Conservation (phyloP, 2,888 invertebrate species). For the Sycophila texana region DNA sequence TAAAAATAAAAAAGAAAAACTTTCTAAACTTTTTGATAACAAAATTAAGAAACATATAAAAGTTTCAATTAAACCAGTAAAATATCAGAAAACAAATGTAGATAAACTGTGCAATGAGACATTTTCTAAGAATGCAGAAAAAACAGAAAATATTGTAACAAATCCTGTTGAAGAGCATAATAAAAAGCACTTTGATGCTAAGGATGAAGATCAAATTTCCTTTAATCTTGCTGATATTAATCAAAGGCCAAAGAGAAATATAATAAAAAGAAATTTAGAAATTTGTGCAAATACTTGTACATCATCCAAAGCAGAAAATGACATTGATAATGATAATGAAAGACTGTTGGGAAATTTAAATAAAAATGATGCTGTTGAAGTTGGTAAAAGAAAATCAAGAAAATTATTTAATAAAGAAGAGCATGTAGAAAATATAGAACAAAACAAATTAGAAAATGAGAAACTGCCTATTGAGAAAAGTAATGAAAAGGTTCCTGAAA, state of each 20-base stretch:
- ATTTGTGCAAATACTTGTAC: background rate
- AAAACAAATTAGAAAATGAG: background rate
- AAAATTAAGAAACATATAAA: conserved; percentile 8
- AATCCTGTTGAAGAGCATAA: conserved; percentile 1
- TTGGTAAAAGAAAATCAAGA: conserved; percentile 1
- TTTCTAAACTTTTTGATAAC: conserved; percentile 15
- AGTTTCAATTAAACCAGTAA: conserved; percentile 14
- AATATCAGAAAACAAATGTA: background rate
- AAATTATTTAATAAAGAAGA: conserved; percentile 7
- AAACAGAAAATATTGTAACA: background rate
- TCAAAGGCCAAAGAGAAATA: conserved; percentile 27
- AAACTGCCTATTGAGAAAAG: background rate
- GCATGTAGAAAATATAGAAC: background rate
- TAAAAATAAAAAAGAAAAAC: background rate
- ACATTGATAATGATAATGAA: conserved; percentile 32
- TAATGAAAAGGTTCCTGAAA: conserved; percentile 21
- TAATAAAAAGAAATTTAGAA: background rate
- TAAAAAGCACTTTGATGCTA: background rate
- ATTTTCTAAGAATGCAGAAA: background rate
- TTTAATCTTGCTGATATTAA: conserved; percentile 6
- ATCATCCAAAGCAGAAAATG: background rate
- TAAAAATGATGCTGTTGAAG: conserved; percentile 3
- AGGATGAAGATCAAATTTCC: background rate
- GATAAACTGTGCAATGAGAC: background rate
- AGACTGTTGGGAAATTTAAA: conserved; percentile 23